These are phyloP conservation scores for Murina feae DNA, from an alignment of 2,113 vertebrate genomes.

Conservation along the genomic window DNA sequence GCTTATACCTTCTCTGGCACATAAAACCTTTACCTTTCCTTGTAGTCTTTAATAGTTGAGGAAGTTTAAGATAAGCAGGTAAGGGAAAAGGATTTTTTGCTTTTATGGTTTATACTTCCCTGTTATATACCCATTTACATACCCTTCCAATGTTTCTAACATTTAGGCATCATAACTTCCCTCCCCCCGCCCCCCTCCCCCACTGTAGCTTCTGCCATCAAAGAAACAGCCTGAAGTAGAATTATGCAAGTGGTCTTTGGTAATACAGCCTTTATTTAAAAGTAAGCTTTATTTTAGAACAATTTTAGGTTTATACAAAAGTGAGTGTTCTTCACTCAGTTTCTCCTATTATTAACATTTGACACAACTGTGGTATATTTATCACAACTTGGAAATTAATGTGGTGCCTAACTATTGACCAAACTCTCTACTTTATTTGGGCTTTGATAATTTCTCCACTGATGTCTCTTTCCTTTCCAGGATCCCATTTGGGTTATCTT, in stretches of 20 bases:
- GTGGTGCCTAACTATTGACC: too few species aligned
- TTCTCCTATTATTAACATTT: background rate
- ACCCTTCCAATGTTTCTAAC: background rate
- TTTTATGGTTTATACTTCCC: background rate
- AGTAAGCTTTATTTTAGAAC: background rate
- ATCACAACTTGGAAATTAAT: background rate
- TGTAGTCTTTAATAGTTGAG: background rate
- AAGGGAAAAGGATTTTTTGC: background rate
- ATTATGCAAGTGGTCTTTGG: background rate
- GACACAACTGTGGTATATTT: background rate
- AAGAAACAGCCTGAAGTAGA: background rate
- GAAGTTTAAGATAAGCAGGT: background rate
- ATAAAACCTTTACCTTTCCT: background rate
- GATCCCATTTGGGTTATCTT: background rate
- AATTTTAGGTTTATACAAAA: background rate
- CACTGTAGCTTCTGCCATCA: background rate
- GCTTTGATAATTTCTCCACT: background rate
- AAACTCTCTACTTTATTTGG: background rate
- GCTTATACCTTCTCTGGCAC: background rate
- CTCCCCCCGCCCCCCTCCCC: rapidly evolving
- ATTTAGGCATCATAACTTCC: too few species aligned
- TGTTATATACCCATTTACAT: background rate
- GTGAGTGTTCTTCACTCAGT: background rate
- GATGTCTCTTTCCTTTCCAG: background rate
- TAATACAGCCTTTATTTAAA: background rate